Percentiles rank a stretch among this genome's conserved stretches.
Conservation (phyloP, 2,888 invertebrate genomes). For the Melitaea athalia region DNA sequence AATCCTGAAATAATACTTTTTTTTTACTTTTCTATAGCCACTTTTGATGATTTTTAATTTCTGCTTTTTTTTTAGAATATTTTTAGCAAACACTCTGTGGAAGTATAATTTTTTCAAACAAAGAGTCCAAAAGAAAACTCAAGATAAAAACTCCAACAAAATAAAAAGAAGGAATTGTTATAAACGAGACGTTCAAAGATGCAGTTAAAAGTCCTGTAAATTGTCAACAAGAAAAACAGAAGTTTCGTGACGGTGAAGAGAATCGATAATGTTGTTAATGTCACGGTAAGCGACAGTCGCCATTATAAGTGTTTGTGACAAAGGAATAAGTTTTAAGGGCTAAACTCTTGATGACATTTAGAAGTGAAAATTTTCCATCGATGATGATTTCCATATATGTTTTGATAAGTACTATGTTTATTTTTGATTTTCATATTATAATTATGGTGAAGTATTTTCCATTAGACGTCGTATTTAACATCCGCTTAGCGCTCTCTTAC, state of each 20-base stretch:
- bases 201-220: not conserved
- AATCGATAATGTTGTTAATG: constrained; percentile 18
- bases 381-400: not conserved
- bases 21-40: too few relatives aligned
- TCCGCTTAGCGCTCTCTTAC: too few relatives aligned
- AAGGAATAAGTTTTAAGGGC: constrained; percentile 11
- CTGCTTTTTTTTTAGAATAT: too few relatives aligned
- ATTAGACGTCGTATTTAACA: too few relatives aligned
- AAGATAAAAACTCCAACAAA: not conserved
- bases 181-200: not conserved
- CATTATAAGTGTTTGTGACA: constrained; percentile 10
- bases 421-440: not conserved
- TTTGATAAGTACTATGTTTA: not conserved
- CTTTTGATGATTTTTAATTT: too few relatives aligned
- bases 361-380: not conserved
- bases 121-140: too few relatives aligned
- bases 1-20: too few relatives aligned
- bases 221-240: not conserved
- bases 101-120: too few relatives aligned
- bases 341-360: constrained; percentile 2
- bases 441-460: not conserved
- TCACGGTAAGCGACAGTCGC: constrained; percentile 13
- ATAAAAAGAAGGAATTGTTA: not conserved
- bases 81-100: too few relatives aligned
- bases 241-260: not conserved